Conservation (phyloP, 2,113 vertebrate species). For the Capreolus pygargus region DNA sequence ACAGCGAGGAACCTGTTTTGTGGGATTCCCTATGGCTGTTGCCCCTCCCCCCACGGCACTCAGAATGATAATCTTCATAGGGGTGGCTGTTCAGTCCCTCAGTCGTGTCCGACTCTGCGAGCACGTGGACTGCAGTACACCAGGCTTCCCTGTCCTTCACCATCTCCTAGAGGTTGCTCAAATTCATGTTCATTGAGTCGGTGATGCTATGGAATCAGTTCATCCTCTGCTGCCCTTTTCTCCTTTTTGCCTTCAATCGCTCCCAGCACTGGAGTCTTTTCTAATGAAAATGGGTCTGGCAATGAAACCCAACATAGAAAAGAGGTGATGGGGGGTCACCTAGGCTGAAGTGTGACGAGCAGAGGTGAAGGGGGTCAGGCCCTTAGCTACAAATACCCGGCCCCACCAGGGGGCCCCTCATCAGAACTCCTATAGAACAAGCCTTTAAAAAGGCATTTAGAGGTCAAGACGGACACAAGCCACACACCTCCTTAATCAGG, state of each 20-base stretch:
- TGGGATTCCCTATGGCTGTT: not conserved
- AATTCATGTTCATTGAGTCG: not conserved
- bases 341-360: not conserved
- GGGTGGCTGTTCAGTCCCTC: not conserved
- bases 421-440: not conserved
- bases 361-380: no score
- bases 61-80: not conserved
- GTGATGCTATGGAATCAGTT: not conserved
- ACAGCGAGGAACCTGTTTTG: not conserved
- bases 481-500: constrained; percentile 92
- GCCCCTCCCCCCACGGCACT: not conserved
- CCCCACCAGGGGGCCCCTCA: not conserved
- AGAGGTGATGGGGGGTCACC: not conserved
- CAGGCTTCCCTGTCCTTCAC: not conserved
- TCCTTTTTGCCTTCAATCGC: not conserved
- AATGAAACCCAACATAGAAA: not conserved
- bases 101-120: not conserved
- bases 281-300: not conserved
- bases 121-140: not conserved
- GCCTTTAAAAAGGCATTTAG: not conserved
- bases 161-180: not conserved
- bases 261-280: not conserved
- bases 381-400: not conserved
- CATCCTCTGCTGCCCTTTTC: not conserved
- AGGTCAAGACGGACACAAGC: not conserved